Evolutionary conservation across 2,113 vertebrate genomes (phyloP).

Genomic region (Meriones unguiculatus): DNA sequence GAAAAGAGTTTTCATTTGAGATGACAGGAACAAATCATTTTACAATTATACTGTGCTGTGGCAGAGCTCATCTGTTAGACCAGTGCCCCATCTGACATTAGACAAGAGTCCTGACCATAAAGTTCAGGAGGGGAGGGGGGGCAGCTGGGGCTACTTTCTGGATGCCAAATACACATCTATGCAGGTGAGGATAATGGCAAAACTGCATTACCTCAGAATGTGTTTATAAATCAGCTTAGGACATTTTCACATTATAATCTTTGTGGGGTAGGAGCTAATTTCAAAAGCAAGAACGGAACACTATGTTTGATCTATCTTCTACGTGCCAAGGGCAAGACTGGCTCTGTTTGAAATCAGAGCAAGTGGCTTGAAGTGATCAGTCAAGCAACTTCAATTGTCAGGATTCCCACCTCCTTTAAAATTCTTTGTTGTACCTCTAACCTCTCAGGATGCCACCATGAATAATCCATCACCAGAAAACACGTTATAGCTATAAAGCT

Average conservation of each 20-base stretch:
- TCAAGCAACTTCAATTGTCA: background rate
- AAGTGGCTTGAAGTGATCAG: background rate
- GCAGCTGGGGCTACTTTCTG: background rate
- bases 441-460: background rate
- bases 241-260: background rate
- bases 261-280: background rate
- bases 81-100: background rate
- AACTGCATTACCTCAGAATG: background rate
- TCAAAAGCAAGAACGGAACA: background rate
- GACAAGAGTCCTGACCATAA: background rate
- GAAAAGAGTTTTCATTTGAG: background rate
- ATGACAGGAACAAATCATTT: background rate
- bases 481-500: background rate
- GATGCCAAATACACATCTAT: background rate
- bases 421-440: background rate
- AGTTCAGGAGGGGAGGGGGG: background rate
- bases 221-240: background rate
- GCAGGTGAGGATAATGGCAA: background rate
- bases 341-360: background rate
- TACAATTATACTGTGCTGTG: background rate
- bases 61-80: background rate
- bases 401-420: background rate
- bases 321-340: background rate
- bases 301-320: background rate
- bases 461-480: slow-evolving; percentile 16